Conservation (phyloP, 2,888 invertebrate species). For the Schizaphis graminum region DNA sequence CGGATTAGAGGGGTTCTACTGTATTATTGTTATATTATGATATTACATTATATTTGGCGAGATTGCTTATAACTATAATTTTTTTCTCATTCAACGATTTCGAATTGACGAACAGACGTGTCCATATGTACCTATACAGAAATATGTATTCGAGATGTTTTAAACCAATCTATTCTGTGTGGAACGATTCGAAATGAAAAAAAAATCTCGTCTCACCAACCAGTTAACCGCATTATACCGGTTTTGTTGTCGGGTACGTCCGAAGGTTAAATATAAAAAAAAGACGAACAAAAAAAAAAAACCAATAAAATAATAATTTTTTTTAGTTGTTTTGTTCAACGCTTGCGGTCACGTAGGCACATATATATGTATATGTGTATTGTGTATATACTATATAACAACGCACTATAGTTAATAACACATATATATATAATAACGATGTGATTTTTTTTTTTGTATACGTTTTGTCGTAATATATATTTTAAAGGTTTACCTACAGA, state of each 20-base stretch:
- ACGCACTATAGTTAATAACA: constrained; percentile 11
- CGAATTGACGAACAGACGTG: constrained; percentile 30
- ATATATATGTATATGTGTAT: background rate
- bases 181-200: constrained; percentile 47
- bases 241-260: constrained; percentile 39
- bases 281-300: constrained; percentile 25
- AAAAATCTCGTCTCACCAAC: constrained; percentile 63
- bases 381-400: background rate
- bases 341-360: constrained; percentile 50
- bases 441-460: constrained; percentile 13
- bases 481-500: background rate
- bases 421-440: constrained; percentile 44
- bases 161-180: constrained; percentile 50
- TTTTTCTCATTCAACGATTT: background rate
- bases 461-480: background rate
- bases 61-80: background rate
- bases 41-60: background rate
- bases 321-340: constrained; percentile 20
- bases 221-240: constrained; percentile 65
- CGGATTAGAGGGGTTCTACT: too few species aligned
- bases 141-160: constrained; percentile 61
- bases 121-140: background rate
- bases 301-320: constrained; percentile 50
- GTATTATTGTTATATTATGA: background rate
- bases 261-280: constrained; percentile 41